Conservation (phyloP, 2,113 vertebrate species). For the Misgurnus anguillicaudatus region DNA sequence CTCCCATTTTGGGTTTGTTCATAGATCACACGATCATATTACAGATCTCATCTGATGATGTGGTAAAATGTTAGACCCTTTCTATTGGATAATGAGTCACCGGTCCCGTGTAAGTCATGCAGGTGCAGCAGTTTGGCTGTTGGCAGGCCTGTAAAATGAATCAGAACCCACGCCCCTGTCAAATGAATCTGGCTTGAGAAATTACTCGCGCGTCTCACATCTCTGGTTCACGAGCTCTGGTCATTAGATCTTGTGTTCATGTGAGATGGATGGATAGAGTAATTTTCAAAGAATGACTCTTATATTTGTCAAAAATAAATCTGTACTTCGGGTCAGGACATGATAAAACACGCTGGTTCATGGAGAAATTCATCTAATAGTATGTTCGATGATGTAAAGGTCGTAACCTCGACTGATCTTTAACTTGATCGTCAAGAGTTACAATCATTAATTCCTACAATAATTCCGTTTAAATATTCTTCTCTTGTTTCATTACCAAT, state of each 20-base stretch:
- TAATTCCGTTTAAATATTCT: slow-evolving; percentile 6
- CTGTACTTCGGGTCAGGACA: background rate
- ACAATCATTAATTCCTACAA: background rate
- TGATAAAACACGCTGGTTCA: background rate
- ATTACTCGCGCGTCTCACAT: background rate
- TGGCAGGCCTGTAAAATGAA: slow-evolving; percentile 34
- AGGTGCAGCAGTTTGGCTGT: slow-evolving; percentile 10
- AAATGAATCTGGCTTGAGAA: slow-evolving; percentile 1
- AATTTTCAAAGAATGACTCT: background rate
- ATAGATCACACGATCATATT: background rate
- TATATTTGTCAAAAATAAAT: background rate
- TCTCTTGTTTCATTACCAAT: slow-evolving; percentile 18
- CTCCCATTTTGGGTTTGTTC: background rate
- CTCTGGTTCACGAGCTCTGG: background rate
- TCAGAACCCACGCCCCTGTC: slow-evolving; percentile 23
- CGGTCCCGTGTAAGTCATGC: background rate
- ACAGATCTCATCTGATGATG: background rate
- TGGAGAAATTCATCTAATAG: too few relatives aligned
- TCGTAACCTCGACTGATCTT: background rate
- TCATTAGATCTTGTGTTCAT: slow-evolving; percentile 3
- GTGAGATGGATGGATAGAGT: background rate
- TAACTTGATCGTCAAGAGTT: background rate
- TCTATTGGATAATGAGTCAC: background rate
- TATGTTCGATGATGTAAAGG: background rate
- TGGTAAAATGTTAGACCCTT: slow-evolving; percentile 32